Conservation (phyloP, 2,888 invertebrate species). For the Parelbella ahira region DNA sequence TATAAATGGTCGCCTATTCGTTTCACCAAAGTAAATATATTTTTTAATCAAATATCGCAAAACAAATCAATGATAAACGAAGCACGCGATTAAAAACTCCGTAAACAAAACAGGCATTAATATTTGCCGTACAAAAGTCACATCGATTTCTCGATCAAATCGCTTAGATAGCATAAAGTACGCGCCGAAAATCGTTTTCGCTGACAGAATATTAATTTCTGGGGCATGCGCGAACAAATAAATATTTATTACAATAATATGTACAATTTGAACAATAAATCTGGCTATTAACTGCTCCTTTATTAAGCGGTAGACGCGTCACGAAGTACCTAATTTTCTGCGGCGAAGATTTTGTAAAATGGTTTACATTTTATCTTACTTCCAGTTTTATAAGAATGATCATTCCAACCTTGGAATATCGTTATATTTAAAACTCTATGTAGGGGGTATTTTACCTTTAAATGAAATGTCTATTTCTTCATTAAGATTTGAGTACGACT, state of each 20-base stretch:
- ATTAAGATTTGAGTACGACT: too few relatives aligned
- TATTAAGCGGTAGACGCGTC: slow-evolving; percentile 49
- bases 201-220: slow-evolving; percentile 75
- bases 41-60: not conserved
- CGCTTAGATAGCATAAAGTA: slow-evolving; percentile 62
- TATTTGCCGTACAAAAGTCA: slow-evolving; percentile 7
- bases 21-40: too few relatives aligned
- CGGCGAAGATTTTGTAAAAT: slow-evolving; percentile 6
- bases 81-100: not conserved
- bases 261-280: slow-evolving; percentile 58
- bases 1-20: too few relatives aligned
- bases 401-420: too few relatives aligned
- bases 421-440: too few relatives aligned
- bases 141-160: slow-evolving; percentile 40
- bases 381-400: too few relatives aligned
- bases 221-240: slow-evolving; percentile 54
- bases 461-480: too few relatives aligned
- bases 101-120: slow-evolving; percentile 9
- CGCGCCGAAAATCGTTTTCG: slow-evolving; percentile 57
- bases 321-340: slow-evolving; percentile 30
- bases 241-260: slow-evolving; percentile 56
- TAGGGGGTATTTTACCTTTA: too few relatives aligned
- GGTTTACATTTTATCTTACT: not conserved
- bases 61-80: too few relatives aligned
- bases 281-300: slow-evolving; percentile 50